Conservation (phyloP, 2,797 vertebrate genomes). For the Eulemur mongoz region DNA sequence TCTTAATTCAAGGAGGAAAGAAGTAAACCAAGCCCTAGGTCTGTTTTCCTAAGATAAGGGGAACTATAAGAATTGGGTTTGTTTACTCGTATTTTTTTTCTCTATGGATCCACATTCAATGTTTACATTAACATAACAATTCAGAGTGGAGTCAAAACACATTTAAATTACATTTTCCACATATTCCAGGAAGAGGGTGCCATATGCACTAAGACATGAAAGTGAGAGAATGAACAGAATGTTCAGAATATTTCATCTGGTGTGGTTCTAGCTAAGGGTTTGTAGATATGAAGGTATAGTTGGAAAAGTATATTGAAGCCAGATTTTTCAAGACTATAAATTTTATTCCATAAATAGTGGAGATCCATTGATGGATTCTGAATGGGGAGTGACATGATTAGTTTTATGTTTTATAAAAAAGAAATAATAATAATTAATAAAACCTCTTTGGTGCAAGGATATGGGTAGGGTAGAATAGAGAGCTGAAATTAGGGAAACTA, state of each 20-base stretch:
- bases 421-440: not conserved
- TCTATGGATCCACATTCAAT: slow-evolving; percentile 50
- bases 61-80: slow-evolving; percentile 45
- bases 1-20: slow-evolving; percentile 64
- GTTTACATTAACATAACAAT: slow-evolving; percentile 67
- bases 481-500: not conserved
- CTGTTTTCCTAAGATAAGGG: slow-evolving; percentile 59
- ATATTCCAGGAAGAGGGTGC: slow-evolving; percentile 43
- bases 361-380: not conserved
- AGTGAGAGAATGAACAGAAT: slow-evolving; percentile 45
- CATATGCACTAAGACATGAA: slow-evolving; percentile 2
- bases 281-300: not conserved
- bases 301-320: not conserved
- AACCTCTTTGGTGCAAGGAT: not conserved
- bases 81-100: slow-evolving; percentile 24
- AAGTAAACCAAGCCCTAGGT: slow-evolving; percentile 34
- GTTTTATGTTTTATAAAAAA: not conserved
- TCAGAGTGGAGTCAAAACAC: slow-evolving; percentile 54
- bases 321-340: not conserved
- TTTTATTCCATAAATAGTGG: not conserved
- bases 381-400: not conserved
- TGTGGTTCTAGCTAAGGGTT: slow-evolving; percentile 47
- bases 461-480: not conserved
- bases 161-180: slow-evolving; percentile 61
- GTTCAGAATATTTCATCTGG: slow-evolving; percentile 11